A percentile compares a stretch with the other conserved stretches of the same genome.
Evolutionary conservation across 1,140 invertebrate species (phyloP).

Genomic region (Saccostrea echinata): DNA sequence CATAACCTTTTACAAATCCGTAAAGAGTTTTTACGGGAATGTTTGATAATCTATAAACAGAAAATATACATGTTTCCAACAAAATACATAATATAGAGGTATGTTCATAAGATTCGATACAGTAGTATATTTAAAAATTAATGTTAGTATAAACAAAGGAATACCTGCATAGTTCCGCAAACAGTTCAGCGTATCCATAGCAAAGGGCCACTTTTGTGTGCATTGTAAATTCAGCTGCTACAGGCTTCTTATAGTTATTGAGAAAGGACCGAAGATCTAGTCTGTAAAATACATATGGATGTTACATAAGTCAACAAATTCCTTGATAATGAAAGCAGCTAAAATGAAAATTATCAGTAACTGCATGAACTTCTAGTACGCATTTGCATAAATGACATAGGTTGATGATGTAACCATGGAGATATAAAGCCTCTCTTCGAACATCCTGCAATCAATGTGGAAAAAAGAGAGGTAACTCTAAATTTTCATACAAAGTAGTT

Average conservation of each 20-base stretch:
- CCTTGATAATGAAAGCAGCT: no score
- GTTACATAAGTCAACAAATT: no score
- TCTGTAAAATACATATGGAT: neutral
- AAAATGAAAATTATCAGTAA: no score
- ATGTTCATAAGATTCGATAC: neutral
- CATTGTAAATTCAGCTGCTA: neutral
- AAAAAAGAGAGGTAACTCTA: no score
- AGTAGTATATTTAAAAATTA: neutral
- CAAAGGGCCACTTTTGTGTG: constrained; percentile 1
- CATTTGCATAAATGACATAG: no score
- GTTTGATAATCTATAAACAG: constrained; percentile 50
- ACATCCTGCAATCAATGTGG: no score
- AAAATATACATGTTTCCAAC: neutral
- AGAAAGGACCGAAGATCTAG: neutral
- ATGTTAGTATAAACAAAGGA: no score
- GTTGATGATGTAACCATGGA: no score
- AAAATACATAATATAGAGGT: neutral
- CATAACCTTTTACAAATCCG: constrained; percentile 97
- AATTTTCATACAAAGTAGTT: no score
- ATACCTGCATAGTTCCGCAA: constrained; percentile 8
- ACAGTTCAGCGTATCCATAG: neutral
- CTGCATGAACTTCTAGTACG: no score
- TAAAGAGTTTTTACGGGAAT: constrained; percentile 60
- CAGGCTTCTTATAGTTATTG: constrained; percentile 4
- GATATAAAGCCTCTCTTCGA: no score